Evolutionary conservation across 1,140 invertebrate species (phyloP).

Genomic region (Goniozus legneri): DNA sequence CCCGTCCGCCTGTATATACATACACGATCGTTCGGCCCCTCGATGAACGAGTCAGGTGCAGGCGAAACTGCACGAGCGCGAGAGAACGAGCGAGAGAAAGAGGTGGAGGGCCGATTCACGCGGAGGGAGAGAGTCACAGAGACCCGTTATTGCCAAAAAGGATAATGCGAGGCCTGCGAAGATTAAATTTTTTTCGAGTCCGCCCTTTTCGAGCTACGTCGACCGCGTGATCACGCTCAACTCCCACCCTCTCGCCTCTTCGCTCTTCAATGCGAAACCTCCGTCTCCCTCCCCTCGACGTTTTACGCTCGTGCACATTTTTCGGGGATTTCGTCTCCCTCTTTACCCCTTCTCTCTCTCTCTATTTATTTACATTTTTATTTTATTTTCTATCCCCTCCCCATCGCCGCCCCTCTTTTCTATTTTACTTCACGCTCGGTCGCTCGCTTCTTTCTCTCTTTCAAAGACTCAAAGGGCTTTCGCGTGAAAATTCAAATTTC

Average conservation of each 20-base stretch:
- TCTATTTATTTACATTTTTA: no score
- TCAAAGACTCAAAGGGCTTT: no score
- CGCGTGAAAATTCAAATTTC: no score
- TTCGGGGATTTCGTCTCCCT: no score
- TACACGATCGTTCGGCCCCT: not conserved
- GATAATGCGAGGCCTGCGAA: slow-evolving; percentile 34
- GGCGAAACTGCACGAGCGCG: slow-evolving; percentile 1
- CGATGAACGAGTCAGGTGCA: not conserved
- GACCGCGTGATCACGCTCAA: slow-evolving; percentile 22
- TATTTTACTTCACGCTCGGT: not conserved
- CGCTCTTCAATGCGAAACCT: no score
- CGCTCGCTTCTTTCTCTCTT: no score
- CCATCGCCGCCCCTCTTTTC: slow-evolving; percentile 4
- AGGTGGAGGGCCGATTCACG: not conserved
- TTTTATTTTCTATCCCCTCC: slow-evolving; percentile 4
- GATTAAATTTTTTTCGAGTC: slow-evolving; percentile 33
- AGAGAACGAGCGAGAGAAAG: not conserved
- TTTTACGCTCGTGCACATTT: slow-evolving; percentile 24
- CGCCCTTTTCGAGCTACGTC: slow-evolving; percentile 19
- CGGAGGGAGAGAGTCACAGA: slow-evolving; percentile 7
- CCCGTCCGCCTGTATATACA: slow-evolving; percentile 1
- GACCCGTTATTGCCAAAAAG: slow-evolving; percentile 34
- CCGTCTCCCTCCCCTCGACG: no score
- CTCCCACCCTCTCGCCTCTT: no score
- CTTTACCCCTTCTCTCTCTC: no score